Base-by-base conservation (phyloP, 2,888 invertebrate genomes). In the Eilema caniola region DNA sequence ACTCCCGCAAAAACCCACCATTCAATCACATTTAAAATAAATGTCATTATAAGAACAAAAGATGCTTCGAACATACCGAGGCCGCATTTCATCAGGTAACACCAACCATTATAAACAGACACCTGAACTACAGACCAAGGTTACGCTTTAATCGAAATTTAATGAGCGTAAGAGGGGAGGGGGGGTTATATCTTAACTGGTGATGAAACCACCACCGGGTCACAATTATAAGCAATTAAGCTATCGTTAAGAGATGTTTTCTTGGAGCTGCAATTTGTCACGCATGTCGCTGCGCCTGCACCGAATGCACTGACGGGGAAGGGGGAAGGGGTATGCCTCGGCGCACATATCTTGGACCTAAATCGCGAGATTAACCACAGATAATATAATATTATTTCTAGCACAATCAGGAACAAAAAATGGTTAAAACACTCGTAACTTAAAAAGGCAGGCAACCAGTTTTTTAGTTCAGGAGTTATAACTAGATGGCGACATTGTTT, bases 201-300 rank as follows among this genome's bases (percentile, higher is more conserved):
- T 69, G 24, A 60, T 2, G n/a, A 10, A 41, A 61, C 25, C 56
- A 69, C 71, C 72, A 73, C 47, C 64, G 66, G 70, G 70, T 78
- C 75, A 86, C 86, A 90, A 91, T 91, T 89, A 90, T 76, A 70
- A 71, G 85, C 88, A 89, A 91, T 90, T 91, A 90, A 89, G 88
- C 88, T 87, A 88, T 90, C 86, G 86, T 90, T 89, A 89, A 81
- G 83, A 77, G 78, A 76, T 78, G 79, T 83, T 84, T 86, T 80
- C 78, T 80, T 78, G 80, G 78, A 82, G 78, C 78, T 76, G 84
- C 88, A 90, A 90, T 91, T 90, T 88, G 90, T 90, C 89, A 90
- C 89, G 91, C 88, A 89, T 75, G 71, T 41, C n/a, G 53, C 23
- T 61, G 66, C 85, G 77, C 78, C 68, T 74, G 79, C 85, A 81